phyloP scores from a whole-genome alignment of 92 coral and sea anemone species.

The Epizoanthus rinbou region DNA sequence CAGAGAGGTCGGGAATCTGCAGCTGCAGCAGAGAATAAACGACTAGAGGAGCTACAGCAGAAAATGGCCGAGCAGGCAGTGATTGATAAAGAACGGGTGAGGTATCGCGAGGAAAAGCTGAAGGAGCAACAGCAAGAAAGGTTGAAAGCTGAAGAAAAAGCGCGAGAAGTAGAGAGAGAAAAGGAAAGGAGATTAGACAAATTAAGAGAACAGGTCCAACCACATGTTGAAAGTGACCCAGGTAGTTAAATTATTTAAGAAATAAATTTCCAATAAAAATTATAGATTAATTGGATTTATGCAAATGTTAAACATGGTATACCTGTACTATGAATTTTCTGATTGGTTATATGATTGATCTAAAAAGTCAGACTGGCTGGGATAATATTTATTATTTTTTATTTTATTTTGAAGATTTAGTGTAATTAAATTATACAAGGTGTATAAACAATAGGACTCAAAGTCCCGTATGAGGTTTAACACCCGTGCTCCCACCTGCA shows the following conservation, averaged over 20 bases:
- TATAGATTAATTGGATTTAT: not conserved
- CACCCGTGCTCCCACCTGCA: too few species aligned
- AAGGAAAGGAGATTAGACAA: constrained; percentile 78
- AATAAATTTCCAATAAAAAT: not conserved
- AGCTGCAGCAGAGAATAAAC: constrained; percentile 62
- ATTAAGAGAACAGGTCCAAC: constrained; percentile 94
- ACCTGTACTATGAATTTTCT: too few species aligned
- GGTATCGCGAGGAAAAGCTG: constrained; percentile 81
- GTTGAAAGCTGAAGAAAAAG: constrained; percentile 64
- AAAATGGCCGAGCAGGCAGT: constrained; percentile 86
- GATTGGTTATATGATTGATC: too few species aligned
- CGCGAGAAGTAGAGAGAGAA: constrained; percentile 73
- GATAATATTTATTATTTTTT: too few species aligned
- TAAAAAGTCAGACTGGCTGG: too few species aligned
- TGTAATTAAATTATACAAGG: too few species aligned
- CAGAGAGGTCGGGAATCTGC: constrained; percentile 63
- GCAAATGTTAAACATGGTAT: too few species aligned
- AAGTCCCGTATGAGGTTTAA: too few species aligned
- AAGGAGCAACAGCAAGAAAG: constrained; percentile 71
- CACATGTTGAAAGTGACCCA: constrained; percentile 84
- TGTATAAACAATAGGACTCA: too few species aligned
- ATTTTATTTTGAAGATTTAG: too few species aligned
- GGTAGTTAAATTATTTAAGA: not conserved
- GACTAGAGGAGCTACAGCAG: constrained; percentile 76
- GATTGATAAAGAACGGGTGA: constrained; percentile 87